Base-by-base conservation (phyloP, 2,888 invertebrate species). In the Mesopsocus fuscifrons region DNA sequence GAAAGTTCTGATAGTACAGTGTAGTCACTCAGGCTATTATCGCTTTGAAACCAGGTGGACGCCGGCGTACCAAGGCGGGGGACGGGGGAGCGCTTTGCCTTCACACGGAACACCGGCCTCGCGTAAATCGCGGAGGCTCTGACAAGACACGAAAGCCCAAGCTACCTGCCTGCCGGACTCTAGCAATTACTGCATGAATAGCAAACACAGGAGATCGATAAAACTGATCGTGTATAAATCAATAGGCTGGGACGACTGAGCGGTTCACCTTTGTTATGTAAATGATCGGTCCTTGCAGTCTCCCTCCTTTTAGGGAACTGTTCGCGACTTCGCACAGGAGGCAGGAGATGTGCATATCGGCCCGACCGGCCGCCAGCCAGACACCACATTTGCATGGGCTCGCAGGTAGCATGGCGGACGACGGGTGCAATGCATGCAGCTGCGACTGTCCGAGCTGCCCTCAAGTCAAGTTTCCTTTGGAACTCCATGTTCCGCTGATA, bases 331-430 rank as follows among this genome's bases (percentile, higher is more conserved):
- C n/a, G n/a, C n/a, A n/a, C n/a, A n/a, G n/a, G n/a, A n/a, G n/a
- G n/a, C 59, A 54, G 56, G 52, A 53, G 56, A 55, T 59, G 60
- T 59, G 59, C 59, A 59, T 59, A 58, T 57, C 59, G 55, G 52
- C 26, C 26, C 8, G 26, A 11, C 26, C 26, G 26, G 26, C 6
- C 26, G 26, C 50, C 53, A 49, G 52, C 49, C 50, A 48, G 51
- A 53, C 48, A 49, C 50, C 52, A 49, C 50, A 51, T 51, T 22
- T 20, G 22, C 40, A 11, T 3, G 33, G n/a, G 35, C 31, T 20
- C 9, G 40, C n/a, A 13, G 32, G 34, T 15, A n/a, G 32, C 41
- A n/a, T 18, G 20, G 8, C 18, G 43, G 43, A 34, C 18, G 41
- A 32, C 15, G 13, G 9, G 34, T 32, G 16, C 22, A 34, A 17